phyloP scores from a whole-genome alignment of 2,797 vertebrate genomes.

The Agapornis canus region DNA sequence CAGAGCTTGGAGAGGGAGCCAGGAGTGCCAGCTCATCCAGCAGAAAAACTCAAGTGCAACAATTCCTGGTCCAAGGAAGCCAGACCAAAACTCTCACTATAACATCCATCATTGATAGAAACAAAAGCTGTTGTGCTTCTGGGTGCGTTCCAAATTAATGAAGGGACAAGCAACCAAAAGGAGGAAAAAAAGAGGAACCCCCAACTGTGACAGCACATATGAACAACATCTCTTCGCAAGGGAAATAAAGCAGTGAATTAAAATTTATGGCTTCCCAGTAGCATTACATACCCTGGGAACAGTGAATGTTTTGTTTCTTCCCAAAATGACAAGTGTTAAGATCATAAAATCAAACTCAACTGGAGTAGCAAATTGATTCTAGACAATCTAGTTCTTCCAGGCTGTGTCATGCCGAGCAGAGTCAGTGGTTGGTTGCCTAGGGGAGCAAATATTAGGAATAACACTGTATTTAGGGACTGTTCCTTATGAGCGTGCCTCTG shows the following conservation, averaged over 20 bases:
- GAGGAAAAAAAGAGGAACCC: slow-evolving; percentile 28
- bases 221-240: slow-evolving; percentile 17
- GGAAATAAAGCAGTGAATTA: slow-evolving; percentile 47
- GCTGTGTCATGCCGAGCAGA: slow-evolving; percentile 14
- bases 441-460: slow-evolving; percentile 68
- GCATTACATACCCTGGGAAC: slow-evolving; percentile 63
- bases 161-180: slow-evolving; percentile 25
- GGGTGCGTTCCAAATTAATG: slow-evolving; percentile 1
- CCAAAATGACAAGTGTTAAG: slow-evolving; percentile 57
- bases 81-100: slow-evolving; percentile 43
- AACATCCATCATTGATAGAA: slow-evolving; percentile 24
- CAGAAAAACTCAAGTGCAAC: neutral
- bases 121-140: slow-evolving; percentile 28
- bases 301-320: slow-evolving; percentile 53
- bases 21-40: slow-evolving; percentile 8
- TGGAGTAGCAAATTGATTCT: slow-evolving; percentile 61
- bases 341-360: slow-evolving; percentile 59
- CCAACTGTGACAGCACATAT: slow-evolving; percentile 54
- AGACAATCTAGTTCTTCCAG: slow-evolving; percentile 50
- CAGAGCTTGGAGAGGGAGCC: slow-evolving; percentile 12
- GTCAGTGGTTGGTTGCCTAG: slow-evolving; percentile 62
- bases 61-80: slow-evolving; percentile 1
- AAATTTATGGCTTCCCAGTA: slow-evolving; percentile 67
- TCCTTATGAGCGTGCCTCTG: neutral
- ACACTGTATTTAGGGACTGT: slow-evolving; percentile 37